These are phyloP conservation scores for Clarias macrocephalus DNA, from an alignment of 2,113 vertebrate genomes.

Conservation along the genomic window DNA sequence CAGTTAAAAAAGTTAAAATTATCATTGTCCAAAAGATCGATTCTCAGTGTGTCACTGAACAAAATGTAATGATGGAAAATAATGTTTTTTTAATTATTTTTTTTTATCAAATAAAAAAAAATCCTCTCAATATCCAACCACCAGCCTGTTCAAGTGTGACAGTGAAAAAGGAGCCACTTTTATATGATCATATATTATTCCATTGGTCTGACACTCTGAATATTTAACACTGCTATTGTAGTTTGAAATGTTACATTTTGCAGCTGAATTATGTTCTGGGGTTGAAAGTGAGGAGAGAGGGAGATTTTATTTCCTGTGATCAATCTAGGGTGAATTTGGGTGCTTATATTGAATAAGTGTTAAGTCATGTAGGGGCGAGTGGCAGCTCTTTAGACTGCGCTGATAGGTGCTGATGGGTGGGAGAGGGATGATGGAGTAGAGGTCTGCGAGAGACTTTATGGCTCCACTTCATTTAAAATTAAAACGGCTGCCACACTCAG, in stretches of 20 bases:
- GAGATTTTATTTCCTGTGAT: conserved; percentile 46
- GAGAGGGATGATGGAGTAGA: conserved; percentile 51
- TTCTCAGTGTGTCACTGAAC: background rate
- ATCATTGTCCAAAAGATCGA: background rate
- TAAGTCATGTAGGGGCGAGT: conserved; percentile 52
- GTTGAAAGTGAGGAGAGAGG: conserved; percentile 44
- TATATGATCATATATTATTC: conserved; percentile 57
- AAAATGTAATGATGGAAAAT: conserved; percentile 5
- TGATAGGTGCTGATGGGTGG: conserved; percentile 51
- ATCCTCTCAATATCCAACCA: conserved; percentile 7
- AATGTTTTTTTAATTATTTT: background rate
- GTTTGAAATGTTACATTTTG: conserved; percentile 51
- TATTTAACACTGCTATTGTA: conserved; percentile 55
- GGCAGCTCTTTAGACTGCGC: conserved; percentile 42
- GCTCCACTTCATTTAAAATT: conserved; percentile 63
- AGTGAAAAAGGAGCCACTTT: conserved; percentile 46
- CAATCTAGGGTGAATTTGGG: conserved; percentile 51
- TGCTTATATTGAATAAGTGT: conserved; percentile 58
- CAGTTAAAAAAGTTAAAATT: background rate
- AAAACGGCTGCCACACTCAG: conserved; percentile 60
- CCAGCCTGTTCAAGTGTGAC: background rate
- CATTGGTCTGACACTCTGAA: conserved; percentile 41
- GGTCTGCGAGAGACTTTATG: conserved; percentile 51
- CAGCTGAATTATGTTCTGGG: conserved; percentile 55
- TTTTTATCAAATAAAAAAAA: background rate